Percentiles rank a stretch among this genome's conserved stretches.
Evolutionary conservation across 2,797 vertebrate species (phyloP).

Genomic region (Anas flavirostris): DNA sequence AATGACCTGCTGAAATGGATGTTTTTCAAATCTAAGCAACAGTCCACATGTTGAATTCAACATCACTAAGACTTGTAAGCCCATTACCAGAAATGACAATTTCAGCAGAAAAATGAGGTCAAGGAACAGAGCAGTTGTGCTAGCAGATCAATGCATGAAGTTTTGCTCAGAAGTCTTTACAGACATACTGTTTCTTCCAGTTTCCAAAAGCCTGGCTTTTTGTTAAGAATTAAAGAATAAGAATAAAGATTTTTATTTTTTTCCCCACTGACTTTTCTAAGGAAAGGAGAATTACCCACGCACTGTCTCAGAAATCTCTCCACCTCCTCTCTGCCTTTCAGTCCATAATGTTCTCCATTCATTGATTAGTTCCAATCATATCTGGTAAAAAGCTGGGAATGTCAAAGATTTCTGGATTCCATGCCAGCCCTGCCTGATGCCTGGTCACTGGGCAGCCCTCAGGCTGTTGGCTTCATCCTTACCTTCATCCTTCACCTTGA

Average conservation of each 20-base stretch:
- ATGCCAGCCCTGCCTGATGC: not conserved
- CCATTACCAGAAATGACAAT: not conserved
- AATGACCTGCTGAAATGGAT: not conserved
- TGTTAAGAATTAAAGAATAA: not conserved
- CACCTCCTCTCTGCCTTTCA: not conserved
- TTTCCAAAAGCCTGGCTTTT: not conserved
- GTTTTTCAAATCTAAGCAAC: conserved; percentile 1
- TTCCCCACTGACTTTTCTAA: not conserved
- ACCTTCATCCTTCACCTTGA: no score
- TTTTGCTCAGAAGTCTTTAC: not conserved
- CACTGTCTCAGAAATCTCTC: not conserved
- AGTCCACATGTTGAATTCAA: not conserved
- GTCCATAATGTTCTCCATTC: not conserved
- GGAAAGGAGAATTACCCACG: not conserved
- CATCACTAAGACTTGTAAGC: not conserved
- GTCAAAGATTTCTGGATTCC: not conserved
- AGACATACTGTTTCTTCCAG: not conserved
- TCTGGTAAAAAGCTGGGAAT: not conserved
- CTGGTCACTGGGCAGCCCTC: not conserved
- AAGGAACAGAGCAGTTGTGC: not conserved
- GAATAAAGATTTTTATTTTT: no score
- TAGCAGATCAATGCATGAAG: not conserved
- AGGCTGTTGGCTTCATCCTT: not conserved
- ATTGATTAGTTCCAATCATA: not conserved
- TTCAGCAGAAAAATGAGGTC: not conserved